Percentiles rank a stretch among this genome's conserved stretches.
These are phyloP conservation scores for Drosophila sp. DNA, from an alignment of 1,140 invertebrate genomes.

Conservation along the genomic window DNA sequence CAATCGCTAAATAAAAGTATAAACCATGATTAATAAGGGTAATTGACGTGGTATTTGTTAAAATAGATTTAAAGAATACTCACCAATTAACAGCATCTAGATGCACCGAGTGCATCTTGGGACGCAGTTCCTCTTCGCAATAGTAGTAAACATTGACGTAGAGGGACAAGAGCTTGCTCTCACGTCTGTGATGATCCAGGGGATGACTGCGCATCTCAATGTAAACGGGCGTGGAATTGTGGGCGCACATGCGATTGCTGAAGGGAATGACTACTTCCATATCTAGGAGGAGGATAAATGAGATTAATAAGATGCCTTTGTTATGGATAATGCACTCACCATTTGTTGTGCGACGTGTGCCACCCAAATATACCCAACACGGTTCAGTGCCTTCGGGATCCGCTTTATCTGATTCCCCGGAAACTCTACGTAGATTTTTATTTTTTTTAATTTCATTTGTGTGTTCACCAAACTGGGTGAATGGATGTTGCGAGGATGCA, in stretches of 20 bases:
- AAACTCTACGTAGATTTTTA: constrained; percentile 4
- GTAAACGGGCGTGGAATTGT: constrained; percentile 80
- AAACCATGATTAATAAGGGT: too few species aligned
- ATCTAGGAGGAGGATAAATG: constrained; percentile 42
- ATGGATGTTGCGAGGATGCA: constrained; percentile 3
- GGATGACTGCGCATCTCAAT: constrained; percentile 71
- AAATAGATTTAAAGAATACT: not conserved
- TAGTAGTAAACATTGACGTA: constrained; percentile 82
- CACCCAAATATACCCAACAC: constrained; percentile 58
- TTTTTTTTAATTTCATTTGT: constrained; percentile 5
- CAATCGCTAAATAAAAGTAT: constrained; percentile 42
- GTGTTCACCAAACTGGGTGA: constrained; percentile 1
- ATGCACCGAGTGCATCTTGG: constrained; percentile 75
- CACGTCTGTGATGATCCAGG: constrained; percentile 66
- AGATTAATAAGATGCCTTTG: not conserved
- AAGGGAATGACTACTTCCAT: constrained; percentile 59
- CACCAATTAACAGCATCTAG: constrained; percentile 77
- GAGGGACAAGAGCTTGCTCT: constrained; percentile 65
- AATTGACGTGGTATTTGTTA: too few species aligned
- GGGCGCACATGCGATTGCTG: constrained; percentile 69
- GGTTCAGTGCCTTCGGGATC: constrained; percentile 10
- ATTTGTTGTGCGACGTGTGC: constrained; percentile 45
- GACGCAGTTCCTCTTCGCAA: constrained; percentile 72
- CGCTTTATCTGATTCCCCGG: constrained; percentile 10
- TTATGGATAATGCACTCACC: constrained; percentile 28